Conservation (phyloP, 1,140 invertebrate species). For the Hesperophylax magnus region DNA sequence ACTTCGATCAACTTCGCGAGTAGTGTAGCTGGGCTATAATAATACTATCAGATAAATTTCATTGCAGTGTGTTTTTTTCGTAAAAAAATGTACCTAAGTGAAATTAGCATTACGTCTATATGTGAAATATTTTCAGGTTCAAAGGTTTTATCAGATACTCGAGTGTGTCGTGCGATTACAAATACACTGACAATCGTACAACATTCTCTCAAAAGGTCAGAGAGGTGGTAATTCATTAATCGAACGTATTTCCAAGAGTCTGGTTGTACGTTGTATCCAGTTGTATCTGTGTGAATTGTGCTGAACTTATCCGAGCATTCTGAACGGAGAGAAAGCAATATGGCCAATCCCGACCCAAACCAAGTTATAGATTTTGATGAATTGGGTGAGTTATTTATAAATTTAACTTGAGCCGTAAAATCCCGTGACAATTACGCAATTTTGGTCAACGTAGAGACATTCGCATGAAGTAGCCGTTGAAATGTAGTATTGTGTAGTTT, state of each 20-base stretch:
- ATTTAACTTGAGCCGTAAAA: not conserved
- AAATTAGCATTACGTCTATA: no score
- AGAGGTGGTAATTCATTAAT: slow-evolving; percentile 1
- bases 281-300: not conserved
- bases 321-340: not conserved
- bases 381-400: slow-evolving; percentile 48
- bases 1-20: no score
- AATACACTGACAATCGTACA: not conserved
- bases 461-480: no score
- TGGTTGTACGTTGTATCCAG: not conserved
- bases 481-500: no score
- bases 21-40: no score
- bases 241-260: not conserved
- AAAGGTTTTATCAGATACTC: no score
- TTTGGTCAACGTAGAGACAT: not conserved
- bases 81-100: no score
- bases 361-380: slow-evolving; percentile 38
- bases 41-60: no score
- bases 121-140: no score
- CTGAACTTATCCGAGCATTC: not conserved
- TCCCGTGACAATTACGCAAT: not conserved
- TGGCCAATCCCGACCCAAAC: slow-evolving; percentile 26
- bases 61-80: no score
- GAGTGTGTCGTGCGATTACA: no score
- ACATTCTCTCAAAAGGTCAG: not conserved